Conservation (phyloP, 1,140 invertebrate species). For the Drosophila kepulauana region DNA sequence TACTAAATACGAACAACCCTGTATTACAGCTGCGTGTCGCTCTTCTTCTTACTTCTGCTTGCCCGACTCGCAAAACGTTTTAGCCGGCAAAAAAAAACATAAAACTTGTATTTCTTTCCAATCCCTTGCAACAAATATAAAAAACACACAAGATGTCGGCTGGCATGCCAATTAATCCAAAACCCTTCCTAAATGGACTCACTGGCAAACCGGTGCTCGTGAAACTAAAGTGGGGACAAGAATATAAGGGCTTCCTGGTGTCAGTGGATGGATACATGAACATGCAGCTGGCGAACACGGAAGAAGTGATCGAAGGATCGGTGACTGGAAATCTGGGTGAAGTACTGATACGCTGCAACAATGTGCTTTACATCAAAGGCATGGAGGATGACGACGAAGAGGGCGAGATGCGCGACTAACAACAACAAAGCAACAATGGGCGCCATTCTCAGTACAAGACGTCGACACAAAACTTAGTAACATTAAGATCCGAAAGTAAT, state of each 20-base stretch:
- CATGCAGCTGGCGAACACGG: constrained; percentile 98
- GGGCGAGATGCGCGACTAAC: constrained; percentile 97
- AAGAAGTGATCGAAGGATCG: constrained; percentile 97
- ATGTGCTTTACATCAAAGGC: constrained; percentile 98
- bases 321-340: constrained; percentile 98
- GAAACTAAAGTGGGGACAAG: constrained; percentile 99
- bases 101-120: constrained; percentile 25
- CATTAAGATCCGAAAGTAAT: constrained; percentile 62
- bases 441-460: constrained; percentile 36
- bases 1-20: constrained; percentile 31
- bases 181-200: constrained; percentile 98
- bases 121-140: constrained; percentile 36
- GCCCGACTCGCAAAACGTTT: constrained; percentile 61
- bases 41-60: constrained; percentile 44
- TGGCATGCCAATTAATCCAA: constrained; percentile 99
- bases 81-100: constrained; percentile 51
- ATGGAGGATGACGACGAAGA: constrained; percentile 99
- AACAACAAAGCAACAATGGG: not conserved
- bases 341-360: constrained; percentile 99
- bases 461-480: constrained; percentile 18
- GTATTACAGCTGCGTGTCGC: constrained; percentile 14
- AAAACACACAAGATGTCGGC: constrained; percentile 87
- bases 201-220: constrained; percentile 99
- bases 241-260: constrained; percentile 99
- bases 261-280: constrained; percentile 99